phyloP scores from a whole-genome alignment of 2,113 vertebrate genomes.

The Paraplagusia blochii region DNA sequence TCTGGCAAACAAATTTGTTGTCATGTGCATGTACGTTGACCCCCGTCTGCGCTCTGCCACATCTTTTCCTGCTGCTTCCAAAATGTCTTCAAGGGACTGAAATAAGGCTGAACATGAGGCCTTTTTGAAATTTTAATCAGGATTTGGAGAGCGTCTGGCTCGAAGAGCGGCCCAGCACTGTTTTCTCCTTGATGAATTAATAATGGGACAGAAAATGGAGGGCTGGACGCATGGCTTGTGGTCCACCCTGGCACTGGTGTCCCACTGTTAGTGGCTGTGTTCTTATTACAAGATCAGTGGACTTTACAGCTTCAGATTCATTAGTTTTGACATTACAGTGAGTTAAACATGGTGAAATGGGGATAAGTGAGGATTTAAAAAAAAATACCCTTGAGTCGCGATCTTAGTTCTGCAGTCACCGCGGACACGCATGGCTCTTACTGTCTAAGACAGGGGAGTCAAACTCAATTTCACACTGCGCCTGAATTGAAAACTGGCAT shows the following conservation, averaged over 20 bases:
- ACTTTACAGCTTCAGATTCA: conserved; percentile 9
- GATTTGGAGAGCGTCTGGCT: conserved; percentile 59
- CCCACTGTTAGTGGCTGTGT: conserved; percentile 34
- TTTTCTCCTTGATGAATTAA: conserved; percentile 62
- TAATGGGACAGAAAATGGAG: conserved; percentile 43
- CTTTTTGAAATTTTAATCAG: conserved; percentile 74
- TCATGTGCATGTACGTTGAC: conserved; percentile 17
- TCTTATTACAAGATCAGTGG: conserved; percentile 31
- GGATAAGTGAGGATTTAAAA: neutral
- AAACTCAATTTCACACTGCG: too few relatives aligned
- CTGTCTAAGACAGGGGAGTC: too few relatives aligned
- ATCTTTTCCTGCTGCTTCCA: conserved; percentile 50
- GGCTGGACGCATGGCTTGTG: conserved; percentile 43
- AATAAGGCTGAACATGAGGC: conserved; percentile 71
- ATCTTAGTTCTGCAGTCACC: conserved; percentile 14
- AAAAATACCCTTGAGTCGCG: conserved; percentile 3
- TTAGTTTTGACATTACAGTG: conserved; percentile 1
- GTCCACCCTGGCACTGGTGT: conserved; percentile 25
- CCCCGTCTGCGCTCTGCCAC: conserved; percentile 30
- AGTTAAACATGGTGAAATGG: conserved; percentile 7
- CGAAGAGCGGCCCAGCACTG: conserved; percentile 51
- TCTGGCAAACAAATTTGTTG: too few relatives aligned
- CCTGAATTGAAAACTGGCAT: too few relatives aligned
- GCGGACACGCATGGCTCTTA: neutral
- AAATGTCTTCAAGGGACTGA: conserved; percentile 52